Conservation (phyloP, 2,113 vertebrate species). For the Candoia aspera region DNA sequence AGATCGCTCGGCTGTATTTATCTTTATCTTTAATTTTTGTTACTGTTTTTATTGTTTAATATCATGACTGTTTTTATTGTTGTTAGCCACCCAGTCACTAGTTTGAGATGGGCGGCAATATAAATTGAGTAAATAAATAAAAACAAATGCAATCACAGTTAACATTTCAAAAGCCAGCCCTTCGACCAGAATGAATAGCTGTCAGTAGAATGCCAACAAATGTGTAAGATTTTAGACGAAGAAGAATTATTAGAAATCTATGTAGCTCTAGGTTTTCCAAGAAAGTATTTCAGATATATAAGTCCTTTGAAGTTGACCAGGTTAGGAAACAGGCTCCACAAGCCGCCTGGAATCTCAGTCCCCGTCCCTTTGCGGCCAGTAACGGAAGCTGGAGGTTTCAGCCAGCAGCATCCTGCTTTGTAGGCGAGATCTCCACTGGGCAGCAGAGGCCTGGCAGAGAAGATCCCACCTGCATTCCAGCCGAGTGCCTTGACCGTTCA, state of each 20-base stretch:
- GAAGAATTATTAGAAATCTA: not conserved
- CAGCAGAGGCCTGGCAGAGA: not conserved
- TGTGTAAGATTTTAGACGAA: not conserved
- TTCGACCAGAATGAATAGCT: not conserved
- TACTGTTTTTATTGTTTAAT: too few relatives aligned
- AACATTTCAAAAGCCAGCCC: not conserved
- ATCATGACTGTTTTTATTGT: too few relatives aligned
- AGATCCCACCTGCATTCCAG: not conserved
- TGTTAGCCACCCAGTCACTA: too few relatives aligned
- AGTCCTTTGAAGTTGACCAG: not conserved
- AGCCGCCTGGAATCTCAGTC: not conserved
- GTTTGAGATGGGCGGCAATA: too few relatives aligned
- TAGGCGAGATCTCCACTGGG: slow-evolving; percentile 16
- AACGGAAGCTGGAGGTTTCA: not conserved
- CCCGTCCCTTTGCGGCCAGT: not conserved
- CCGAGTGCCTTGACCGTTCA: not conserved
- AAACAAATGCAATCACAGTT: not conserved
- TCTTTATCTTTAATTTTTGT: too few relatives aligned
- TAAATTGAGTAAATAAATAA: too few relatives aligned
- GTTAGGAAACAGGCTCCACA: not conserved
- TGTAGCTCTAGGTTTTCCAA: not conserved
- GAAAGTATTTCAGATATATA: not conserved
- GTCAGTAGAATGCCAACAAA: too few relatives aligned
- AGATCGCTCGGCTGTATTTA: too few relatives aligned
- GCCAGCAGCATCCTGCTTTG: not conserved